phyloP scores from a whole-genome alignment of 2,113 vertebrate species.

The Irena cyanogastra region DNA sequence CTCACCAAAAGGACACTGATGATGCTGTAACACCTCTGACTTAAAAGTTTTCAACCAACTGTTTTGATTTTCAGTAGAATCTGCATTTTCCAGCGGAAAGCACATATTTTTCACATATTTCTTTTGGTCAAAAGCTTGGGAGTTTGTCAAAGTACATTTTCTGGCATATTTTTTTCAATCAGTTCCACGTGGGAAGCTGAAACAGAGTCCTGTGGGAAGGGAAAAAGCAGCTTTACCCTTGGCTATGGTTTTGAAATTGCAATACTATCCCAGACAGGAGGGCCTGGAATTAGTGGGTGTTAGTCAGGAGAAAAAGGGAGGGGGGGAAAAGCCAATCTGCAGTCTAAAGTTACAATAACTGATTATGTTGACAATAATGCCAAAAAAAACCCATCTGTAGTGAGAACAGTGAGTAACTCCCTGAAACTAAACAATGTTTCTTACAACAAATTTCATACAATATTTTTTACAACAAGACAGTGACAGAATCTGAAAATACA shows the following conservation, averaged over 20 bases:
- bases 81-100: not conserved
- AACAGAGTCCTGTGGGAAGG: not conserved
- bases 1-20: not conserved
- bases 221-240: not conserved
- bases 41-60: not conserved
- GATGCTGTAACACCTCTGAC: not conserved
- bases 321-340: not conserved
- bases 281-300: not conserved
- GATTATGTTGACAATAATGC: not conserved
- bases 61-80: not conserved
- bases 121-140: not conserved
- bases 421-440: not conserved
- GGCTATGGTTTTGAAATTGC: not conserved
- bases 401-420: not conserved
- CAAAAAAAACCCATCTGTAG: not conserved
- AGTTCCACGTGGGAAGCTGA: not conserved
- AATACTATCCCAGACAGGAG: not conserved
- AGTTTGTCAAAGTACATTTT: not conserved
- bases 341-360: not conserved
- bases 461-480: not conserved
- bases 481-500: not conserved
- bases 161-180: not conserved
- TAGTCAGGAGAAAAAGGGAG: not conserved
- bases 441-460: not conserved
- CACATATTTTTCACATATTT: not conserved